Conservation (phyloP, 2,888 invertebrate species). For the Cetonia aurata region DNA sequence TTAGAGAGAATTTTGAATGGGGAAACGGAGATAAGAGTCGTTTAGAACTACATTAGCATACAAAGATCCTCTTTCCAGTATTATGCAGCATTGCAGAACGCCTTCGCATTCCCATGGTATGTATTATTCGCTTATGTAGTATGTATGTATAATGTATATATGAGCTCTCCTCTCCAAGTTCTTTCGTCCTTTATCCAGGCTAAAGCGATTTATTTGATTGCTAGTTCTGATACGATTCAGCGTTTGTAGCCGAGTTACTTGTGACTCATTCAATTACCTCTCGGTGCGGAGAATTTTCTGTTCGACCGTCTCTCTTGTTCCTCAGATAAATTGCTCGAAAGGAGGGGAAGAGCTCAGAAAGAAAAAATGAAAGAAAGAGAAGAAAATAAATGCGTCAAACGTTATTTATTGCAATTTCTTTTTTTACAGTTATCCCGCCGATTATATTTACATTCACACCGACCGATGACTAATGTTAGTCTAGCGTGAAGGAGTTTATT, state of each 20-base stretch:
- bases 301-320: conserved; percentile 18
- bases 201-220: conserved; percentile 45
- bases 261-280: conserved; percentile 48
- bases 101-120: conserved; percentile 50
- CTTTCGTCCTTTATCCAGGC: conserved; percentile 33
- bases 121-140: no score
- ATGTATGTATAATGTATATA: conserved; percentile 2
- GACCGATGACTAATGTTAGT: conserved; percentile 5
- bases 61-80: conserved; percentile 53
- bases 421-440: conserved; percentile 1
- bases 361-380: conserved; percentile 1
- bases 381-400: not conserved
- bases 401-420: not conserved
- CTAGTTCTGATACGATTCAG: conserved; percentile 43
- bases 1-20: conserved; percentile 45
- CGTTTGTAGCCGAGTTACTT: conserved; percentile 42
- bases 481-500: not conserved
- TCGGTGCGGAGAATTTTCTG: conserved; percentile 34
- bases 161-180: conserved; percentile 25
- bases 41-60: conserved; percentile 55
- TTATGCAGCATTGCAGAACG: conserved; percentile 52
- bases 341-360: not conserved
- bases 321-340: not conserved
- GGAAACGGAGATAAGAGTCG: conserved; percentile 55
- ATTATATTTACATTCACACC: not conserved